Conservation (phyloP, 2,113 vertebrate genomes). For the Leucopsar rothschildi region DNA sequence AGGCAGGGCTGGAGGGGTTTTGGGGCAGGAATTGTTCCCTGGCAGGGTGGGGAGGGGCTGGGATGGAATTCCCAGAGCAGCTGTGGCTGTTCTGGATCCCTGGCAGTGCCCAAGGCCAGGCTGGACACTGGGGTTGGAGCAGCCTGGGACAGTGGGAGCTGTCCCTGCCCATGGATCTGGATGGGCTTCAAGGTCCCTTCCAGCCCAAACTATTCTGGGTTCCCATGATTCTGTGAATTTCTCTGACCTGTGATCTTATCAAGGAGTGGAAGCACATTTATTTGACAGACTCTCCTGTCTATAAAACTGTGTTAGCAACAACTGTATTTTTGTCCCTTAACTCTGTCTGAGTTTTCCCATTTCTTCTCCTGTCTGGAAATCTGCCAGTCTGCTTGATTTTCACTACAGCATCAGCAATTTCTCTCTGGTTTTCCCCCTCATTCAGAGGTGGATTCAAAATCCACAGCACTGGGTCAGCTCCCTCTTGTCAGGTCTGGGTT, state of each 20-base stretch:
- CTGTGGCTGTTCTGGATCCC: background rate
- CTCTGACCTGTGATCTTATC: background rate
- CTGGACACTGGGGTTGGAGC: background rate
- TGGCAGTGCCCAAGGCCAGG: background rate
- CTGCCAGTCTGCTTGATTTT: background rate
- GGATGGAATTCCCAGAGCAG: background rate
- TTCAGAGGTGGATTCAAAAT: background rate
- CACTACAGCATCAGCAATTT: background rate
- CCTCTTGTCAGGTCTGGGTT: background rate
- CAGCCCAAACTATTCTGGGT: background rate
- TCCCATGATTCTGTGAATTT: background rate
- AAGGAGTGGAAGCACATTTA: background rate
- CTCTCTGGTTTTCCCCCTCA: rapidly evolving
- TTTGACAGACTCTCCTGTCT: background rate
- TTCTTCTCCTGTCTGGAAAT: background rate
- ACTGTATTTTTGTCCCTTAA: background rate
- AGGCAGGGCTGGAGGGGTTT: rapidly evolving
- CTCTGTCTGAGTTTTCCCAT: background rate
- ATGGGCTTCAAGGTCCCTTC: rapidly evolving
- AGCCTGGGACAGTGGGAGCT: rapidly evolving
- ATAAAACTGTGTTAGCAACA: background rate
- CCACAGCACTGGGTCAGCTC: background rate
- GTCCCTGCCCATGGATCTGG: background rate
- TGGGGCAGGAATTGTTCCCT: background rate
- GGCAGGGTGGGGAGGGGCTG: background rate